These are phyloP conservation scores for Halictus quadricinctus DNA, from an alignment of 2,888 invertebrate species.

Conservation along the genomic window DNA sequence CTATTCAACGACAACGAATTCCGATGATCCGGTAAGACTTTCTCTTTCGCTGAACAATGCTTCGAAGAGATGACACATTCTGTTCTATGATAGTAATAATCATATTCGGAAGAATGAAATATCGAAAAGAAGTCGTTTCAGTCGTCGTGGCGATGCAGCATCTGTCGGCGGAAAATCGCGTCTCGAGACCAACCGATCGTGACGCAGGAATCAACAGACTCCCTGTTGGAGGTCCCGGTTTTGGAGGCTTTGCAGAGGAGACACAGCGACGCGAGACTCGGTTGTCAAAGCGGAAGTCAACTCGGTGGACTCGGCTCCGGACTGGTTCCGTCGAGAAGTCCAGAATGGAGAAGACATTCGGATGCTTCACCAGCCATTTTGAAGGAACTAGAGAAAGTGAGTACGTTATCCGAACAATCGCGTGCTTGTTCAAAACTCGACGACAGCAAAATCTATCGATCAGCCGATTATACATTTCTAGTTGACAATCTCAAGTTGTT, in stretches of 20 bases:
- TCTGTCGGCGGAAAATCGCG: constrained; percentile 92
- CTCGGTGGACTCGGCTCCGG: constrained; percentile 84
- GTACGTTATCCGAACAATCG: constrained; percentile 43
- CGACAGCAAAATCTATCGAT: background rate
- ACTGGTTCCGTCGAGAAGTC: constrained; percentile 92
- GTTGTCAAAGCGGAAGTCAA: constrained; percentile 83
- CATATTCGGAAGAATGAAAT: too few species aligned
- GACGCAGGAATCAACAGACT: constrained; percentile 93
- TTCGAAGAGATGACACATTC: background rate
- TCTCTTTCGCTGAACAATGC: background rate
- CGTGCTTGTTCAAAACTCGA: background rate
- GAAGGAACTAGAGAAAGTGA: constrained; percentile 94
- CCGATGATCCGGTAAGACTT: constrained; percentile 89
- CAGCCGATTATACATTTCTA: background rate
- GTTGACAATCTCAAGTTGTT: constrained; percentile 5
- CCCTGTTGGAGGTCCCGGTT: constrained; percentile 90
- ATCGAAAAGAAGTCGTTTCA: constrained; percentile 26
- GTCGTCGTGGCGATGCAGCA: constrained; percentile 92
- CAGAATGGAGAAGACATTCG: constrained; percentile 91
- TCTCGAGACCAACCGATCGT: constrained; percentile 88
- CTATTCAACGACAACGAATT: constrained; percentile 92
- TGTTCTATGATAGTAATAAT: background rate
- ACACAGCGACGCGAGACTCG: constrained; percentile 90
- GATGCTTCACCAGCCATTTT: constrained; percentile 94
- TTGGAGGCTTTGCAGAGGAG: constrained; percentile 91